Percentiles rank a stretch among this genome's conserved stretches.
phyloP scores from a whole-genome alignment of 2,888 invertebrate species.

The Rhaphigaster nebulosa region DNA sequence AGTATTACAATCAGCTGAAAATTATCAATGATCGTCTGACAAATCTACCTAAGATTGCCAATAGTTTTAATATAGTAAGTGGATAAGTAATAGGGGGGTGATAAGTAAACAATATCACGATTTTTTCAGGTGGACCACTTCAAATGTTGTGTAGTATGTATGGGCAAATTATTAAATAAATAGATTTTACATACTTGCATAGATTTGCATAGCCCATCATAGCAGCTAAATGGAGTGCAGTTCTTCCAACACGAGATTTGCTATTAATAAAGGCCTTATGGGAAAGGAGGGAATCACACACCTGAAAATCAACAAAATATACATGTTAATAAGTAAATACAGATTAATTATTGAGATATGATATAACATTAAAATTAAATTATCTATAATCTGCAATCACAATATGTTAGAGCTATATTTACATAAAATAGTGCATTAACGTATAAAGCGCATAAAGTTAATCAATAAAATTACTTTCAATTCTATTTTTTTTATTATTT shows the following conservation, averaged over 20 bases:
- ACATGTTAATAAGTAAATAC: neutral
- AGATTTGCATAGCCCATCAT: conserved; percentile 94
- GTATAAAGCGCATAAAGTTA: too few relatives aligned
- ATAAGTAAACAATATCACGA: too few relatives aligned
- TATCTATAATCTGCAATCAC: neutral
- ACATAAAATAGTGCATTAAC: too few relatives aligned
- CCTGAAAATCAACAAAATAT: conserved; percentile 70
- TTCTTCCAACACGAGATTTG: conserved; percentile 96
- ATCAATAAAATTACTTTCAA: neutral
- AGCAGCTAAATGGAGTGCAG: conserved; percentile 96
- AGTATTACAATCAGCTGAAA: too few relatives aligned
- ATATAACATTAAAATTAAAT: neutral
- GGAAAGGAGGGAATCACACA: conserved; percentile 89
- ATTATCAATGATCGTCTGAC: neutral
- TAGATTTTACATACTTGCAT: conserved; percentile 68
- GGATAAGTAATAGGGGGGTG: too few relatives aligned
- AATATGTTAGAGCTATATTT: neutral
- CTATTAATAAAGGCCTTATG: conserved; percentile 99
- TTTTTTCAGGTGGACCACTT: too few relatives aligned
- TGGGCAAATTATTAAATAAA: neutral
- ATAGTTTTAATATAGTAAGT: too few relatives aligned
- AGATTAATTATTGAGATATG: neutral
- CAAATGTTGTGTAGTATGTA: too few relatives aligned
- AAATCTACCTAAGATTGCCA: neutral
- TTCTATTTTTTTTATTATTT: neutral